Base-by-base conservation (phyloP, 2,888 invertebrate species). In the Andrena bucephala region DNA sequence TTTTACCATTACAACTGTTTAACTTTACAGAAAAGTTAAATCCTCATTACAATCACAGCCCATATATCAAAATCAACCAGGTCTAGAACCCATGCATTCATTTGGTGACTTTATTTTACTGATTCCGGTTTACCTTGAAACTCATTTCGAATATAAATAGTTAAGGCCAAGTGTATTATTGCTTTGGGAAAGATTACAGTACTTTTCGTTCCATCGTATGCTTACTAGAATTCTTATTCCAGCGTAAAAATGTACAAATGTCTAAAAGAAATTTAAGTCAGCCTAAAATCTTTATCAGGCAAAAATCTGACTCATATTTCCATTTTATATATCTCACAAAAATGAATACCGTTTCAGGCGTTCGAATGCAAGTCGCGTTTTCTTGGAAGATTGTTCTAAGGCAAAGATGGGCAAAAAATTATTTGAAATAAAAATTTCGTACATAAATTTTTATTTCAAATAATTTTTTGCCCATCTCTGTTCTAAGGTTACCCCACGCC, bases 1-100 rank as follows among this genome's bases (percentile, higher is more conserved):
- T 3, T 54, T 5, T 16, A 70, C 2, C 42, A 10, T 50, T 77
- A 59, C 13, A 24, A 29, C 54, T 62, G 52, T 24, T 63, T 59
- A 13, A 42, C 72, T 84, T 75, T 59, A 81, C 77, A 77, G 77
- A 73, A 57, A 63, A 60, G 29, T 73, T 73, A 42, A 59, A 42
- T 36, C 50, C 54, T 72, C 80, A 71, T 87, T 83, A 87, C 89
- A 87, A 36, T 77, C 50, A 87, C 89, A 89, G 84, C 68, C 77
- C 85, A 85, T 72, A 80, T 87, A 84, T 82, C 84, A 75, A 80
- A 88, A 89, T 85, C 87, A 89, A 88, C 73, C 87, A 87, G 86
- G 85, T 89, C 86, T 89, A 86, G 75, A 86, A 86, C 63, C 80
- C 70, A 78, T 83, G 85, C 66, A 84, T 85, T 87, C 86, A 84